These are phyloP conservation scores for Cynopterus brachyotis DNA, from an alignment of 2,113 vertebrate genomes.

Conservation along the genomic window DNA sequence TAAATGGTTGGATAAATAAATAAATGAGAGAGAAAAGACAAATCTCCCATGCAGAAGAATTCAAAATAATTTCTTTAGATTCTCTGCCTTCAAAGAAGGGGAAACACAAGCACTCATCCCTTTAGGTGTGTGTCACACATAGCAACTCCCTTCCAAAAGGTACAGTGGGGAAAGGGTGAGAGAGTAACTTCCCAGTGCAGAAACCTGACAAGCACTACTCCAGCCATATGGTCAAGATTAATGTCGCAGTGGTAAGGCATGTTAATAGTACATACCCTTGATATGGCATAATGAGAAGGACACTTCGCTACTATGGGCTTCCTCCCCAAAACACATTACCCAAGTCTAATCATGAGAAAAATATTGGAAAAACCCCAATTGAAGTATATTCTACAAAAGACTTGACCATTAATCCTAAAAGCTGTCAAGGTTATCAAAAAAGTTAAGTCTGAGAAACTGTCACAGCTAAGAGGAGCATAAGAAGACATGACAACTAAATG, in stretches of 20 bases:
- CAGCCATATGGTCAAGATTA: background rate
- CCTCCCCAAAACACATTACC: background rate
- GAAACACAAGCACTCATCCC: background rate
- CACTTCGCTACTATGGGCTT: background rate
- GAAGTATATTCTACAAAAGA: background rate
- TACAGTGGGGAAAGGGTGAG: background rate
- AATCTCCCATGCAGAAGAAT: background rate
- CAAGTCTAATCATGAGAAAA: constrained; percentile 32
- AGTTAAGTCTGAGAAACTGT: constrained; percentile 38
- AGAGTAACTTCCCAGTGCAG: background rate
- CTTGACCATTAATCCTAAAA: background rate
- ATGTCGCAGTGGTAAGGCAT: background rate
- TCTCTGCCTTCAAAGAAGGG: background rate
- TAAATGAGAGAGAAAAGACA: background rate
- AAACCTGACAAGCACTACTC: background rate
- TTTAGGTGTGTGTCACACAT: background rate
- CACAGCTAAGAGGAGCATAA: background rate
- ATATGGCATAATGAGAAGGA: background rate
- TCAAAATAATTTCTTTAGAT: constrained; percentile 17
- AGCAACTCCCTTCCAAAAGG: background rate
- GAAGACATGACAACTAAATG: background rate
- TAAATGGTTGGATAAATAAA: constrained; percentile 4
- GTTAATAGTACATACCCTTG: background rate
- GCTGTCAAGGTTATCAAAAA: constrained; percentile 17
- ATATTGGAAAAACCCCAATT: background rate